Conservation (phyloP, 2,113 vertebrate genomes). For the Picathartes gymnocephalus region DNA sequence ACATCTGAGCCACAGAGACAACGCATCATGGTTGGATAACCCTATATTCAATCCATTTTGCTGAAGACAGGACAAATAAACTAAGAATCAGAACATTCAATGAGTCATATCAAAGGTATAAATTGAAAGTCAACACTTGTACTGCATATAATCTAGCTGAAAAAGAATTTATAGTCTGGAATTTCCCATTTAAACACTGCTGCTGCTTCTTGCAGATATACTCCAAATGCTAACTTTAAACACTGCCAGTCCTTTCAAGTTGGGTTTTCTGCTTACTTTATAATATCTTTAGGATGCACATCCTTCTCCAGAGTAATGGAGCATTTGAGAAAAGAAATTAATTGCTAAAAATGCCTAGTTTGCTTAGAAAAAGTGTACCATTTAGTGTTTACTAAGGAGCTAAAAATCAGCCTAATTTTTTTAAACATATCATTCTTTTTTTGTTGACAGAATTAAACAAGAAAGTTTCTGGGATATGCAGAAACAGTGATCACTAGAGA, state of each 20-base stretch:
- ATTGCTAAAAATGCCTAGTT: not conserved
- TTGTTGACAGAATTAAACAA: not conserved
- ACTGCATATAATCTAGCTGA: slow-evolving; percentile 19
- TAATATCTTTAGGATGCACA: slow-evolving; percentile 33
- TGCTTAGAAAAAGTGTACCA: not conserved
- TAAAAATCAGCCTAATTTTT: not conserved
- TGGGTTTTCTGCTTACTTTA: slow-evolving; percentile 6
- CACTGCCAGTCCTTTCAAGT: slow-evolving; percentile 33
- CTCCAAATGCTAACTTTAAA: slow-evolving; percentile 41
- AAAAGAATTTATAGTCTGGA: slow-evolving; percentile 43
- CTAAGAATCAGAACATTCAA: slow-evolving; percentile 39
- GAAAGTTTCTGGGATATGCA: not conserved
- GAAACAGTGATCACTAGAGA: not conserved
- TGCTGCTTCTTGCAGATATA: slow-evolving; percentile 42
- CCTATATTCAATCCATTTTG: slow-evolving; percentile 42
- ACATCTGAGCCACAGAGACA: slow-evolving; percentile 39
- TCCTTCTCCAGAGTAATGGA: not conserved
- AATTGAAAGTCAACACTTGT: slow-evolving; percentile 61
- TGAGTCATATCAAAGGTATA: slow-evolving; percentile 51
- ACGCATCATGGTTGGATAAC: slow-evolving; percentile 29
- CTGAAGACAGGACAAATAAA: slow-evolving; percentile 61
- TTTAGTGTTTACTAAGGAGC: not conserved
- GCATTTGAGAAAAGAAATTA: slow-evolving; percentile 9
- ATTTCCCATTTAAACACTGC: slow-evolving; percentile 14
- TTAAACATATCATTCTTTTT: not conserved